These are phyloP conservation scores for Carpatolechia fugitivella DNA, from an alignment of 2,888 invertebrate species.

Conservation along the genomic window DNA sequence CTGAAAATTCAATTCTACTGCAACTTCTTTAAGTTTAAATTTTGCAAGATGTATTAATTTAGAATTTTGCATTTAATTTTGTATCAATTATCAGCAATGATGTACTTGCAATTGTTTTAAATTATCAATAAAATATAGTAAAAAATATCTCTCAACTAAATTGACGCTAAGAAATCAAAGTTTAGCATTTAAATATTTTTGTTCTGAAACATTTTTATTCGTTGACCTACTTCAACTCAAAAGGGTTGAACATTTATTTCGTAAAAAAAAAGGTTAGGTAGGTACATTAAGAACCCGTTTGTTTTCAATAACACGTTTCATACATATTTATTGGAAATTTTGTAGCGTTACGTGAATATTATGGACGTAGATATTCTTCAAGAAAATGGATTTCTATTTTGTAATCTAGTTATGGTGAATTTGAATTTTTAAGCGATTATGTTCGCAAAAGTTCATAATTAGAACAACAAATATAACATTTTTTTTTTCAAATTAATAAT, in stretches of 20 bases:
- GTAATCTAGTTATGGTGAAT: no score
- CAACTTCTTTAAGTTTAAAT: not conserved
- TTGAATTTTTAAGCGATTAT: no score
- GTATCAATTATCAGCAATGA: not conserved
- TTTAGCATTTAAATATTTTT: not conserved
- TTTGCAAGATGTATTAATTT: not conserved
- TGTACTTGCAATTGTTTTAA: no score
- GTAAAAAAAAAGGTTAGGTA: not conserved
- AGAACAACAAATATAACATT: no score
- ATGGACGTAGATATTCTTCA: not conserved
- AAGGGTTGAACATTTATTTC: not conserved
- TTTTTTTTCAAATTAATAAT: no score
- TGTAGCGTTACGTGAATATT: not conserved
- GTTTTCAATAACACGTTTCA: slow-evolving; percentile 10
- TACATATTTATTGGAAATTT: slow-evolving; percentile 11
- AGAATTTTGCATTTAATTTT: not conserved
- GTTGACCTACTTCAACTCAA: no score
- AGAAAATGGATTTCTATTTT: not conserved
- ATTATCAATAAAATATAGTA: not conserved
- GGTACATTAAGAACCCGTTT: slow-evolving; percentile 1
- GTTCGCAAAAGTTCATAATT: no score
- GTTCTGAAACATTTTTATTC: no score
- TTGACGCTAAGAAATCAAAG: no score
- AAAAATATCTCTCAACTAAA: no score
- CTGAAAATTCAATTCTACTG: not conserved